Percentiles rank a stretch among this genome's conserved stretches.
Conservation (phyloP, 2,113 vertebrate genomes). For the Aplodontia rufa region DNA sequence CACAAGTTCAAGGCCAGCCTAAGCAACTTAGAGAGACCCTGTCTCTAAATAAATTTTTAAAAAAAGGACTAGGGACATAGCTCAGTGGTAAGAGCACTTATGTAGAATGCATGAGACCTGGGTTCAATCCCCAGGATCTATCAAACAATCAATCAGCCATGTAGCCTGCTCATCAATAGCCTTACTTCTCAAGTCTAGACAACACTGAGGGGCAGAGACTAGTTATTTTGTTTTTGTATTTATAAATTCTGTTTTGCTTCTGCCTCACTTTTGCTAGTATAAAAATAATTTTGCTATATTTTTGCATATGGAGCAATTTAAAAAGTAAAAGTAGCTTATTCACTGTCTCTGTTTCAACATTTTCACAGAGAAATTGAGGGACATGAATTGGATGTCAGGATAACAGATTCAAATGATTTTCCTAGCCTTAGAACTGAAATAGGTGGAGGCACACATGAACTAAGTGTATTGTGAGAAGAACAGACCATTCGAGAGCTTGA, state of each 20-base stretch:
- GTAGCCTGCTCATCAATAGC: neutral
- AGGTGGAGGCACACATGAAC: neutral
- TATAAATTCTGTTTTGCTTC: neutral
- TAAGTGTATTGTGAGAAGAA: neutral
- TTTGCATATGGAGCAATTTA: neutral
- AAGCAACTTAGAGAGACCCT: neutral
- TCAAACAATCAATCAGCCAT: too few relatives aligned
- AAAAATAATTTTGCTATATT: neutral
- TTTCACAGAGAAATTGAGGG: neutral
- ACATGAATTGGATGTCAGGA: fast-evolving
- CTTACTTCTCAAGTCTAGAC: neutral
- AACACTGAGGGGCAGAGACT: neutral
- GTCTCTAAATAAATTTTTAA: neutral
- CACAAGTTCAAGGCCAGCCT: neutral
- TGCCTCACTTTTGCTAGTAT: neutral
- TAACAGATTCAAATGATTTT: neutral
- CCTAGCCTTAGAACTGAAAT: too few relatives aligned
- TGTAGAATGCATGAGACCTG: neutral
- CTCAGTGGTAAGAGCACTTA: neutral
- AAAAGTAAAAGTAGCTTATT: neutral
- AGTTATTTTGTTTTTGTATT: neutral
- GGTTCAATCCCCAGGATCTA: neutral
- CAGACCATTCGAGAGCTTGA: neutral
- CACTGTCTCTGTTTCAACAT: neutral
- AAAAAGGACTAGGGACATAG: neutral